Conservation (phyloP, 2,888 invertebrate genomes). For the Omphaloscelis lunosa region DNA sequence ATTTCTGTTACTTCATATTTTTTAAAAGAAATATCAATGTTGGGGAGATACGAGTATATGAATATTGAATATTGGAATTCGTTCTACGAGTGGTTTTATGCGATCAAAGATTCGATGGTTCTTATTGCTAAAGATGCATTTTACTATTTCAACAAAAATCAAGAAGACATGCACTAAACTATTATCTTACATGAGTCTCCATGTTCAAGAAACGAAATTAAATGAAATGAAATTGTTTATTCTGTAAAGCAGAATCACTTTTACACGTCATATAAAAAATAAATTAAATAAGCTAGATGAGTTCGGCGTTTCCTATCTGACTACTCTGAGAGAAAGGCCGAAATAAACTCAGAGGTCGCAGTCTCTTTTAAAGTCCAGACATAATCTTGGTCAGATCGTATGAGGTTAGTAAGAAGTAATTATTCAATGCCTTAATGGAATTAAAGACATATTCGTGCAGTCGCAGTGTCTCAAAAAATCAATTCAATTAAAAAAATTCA, state of each 20-base stretch:
- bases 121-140: background rate
- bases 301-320: too few species aligned
- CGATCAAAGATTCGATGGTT: background rate
- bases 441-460: background rate
- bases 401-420: too few species aligned
- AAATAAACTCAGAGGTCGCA: too few species aligned
- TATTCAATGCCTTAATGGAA: background rate
- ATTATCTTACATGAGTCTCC: background rate
- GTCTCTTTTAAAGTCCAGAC: too few species aligned
- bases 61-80: background rate
- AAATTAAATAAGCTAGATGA: too few species aligned
- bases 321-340: too few species aligned
- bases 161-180: background rate
- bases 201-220: background rate
- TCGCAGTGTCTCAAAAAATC: too few species aligned
- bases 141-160: background rate
- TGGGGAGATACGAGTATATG: background rate
- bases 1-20: conserved; percentile 17
- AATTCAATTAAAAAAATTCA: too few species aligned
- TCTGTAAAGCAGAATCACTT: too few species aligned
- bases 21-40: background rate
- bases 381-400: too few species aligned
- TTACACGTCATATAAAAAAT: too few species aligned
- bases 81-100: background rate
- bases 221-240: too few species aligned